A percentile compares a stretch with the other conserved stretches of the same genome.
phyloP scores from a whole-genome alignment of 2,113 vertebrate genomes.

The Callocephalon fimbriatum region DNA sequence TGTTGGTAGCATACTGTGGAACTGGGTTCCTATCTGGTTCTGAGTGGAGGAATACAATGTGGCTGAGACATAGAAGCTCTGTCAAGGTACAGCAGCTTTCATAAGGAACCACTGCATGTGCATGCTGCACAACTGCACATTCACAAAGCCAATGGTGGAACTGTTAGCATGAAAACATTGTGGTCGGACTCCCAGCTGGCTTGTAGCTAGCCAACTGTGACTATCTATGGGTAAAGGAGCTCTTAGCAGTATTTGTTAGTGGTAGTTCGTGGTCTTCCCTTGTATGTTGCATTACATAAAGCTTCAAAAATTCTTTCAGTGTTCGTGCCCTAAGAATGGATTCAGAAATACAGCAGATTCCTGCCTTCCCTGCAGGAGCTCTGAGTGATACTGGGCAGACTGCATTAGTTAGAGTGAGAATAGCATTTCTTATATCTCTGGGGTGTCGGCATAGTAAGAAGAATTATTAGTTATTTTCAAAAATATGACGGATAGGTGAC shows the following conservation, averaged over 20 bases:
- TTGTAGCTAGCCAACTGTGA: not conserved
- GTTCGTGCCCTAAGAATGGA: not conserved
- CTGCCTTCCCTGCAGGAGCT: not conserved
- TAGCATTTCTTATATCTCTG: not conserved
- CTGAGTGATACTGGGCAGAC: not conserved
- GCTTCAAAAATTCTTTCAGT: not conserved
- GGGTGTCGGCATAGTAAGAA: not conserved
- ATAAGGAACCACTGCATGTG: not conserved
- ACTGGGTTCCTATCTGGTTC: not conserved
- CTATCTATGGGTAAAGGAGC: not conserved
- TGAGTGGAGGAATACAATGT: not conserved
- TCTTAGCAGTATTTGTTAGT: not conserved
- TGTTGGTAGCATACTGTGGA: not conserved
- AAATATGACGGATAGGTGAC: not conserved
- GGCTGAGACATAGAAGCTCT: not conserved
- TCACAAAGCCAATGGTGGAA: not conserved
- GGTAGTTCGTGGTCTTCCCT: not conserved
- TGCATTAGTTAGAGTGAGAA: not conserved
- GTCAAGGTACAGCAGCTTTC: not conserved
- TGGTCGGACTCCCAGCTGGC: not conserved
- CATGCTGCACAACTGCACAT: not conserved
- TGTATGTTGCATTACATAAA: not conserved
- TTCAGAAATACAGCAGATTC: not conserved
- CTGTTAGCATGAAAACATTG: fast-evolving
- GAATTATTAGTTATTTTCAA: not conserved